Conservation (phyloP, 35 echinoderm and acorn worm species). For the Heliocidaris erythrogramma region DNA sequence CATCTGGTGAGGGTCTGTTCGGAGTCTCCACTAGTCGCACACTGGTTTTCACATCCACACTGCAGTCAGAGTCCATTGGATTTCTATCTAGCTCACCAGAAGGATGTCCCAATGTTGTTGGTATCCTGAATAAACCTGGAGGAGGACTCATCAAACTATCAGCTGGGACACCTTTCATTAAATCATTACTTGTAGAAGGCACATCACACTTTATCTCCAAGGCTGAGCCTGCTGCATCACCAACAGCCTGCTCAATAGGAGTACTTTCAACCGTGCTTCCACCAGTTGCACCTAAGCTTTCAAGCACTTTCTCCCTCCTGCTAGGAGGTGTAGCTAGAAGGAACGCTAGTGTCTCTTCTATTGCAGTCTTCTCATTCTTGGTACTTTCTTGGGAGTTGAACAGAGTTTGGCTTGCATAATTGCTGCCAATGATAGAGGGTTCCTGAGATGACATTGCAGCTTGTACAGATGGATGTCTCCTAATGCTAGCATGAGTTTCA, state of each 20-base stretch:
- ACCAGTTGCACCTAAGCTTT: not conserved
- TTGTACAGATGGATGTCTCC: not conserved
- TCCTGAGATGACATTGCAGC: not conserved
- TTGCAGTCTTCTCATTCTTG: not conserved
- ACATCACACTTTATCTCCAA: not conserved
- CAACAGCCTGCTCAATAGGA: not conserved
- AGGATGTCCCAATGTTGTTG: not conserved
- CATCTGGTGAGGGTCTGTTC: slow-evolving; percentile 23
- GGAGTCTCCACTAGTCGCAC: not conserved
- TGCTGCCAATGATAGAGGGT: not conserved
- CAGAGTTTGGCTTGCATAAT: not conserved
- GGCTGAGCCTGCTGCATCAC: not conserved
- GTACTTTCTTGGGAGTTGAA: not conserved
- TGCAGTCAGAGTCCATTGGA: not conserved
- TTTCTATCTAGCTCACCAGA: not conserved
- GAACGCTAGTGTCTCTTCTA: slow-evolving; percentile 54
- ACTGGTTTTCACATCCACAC: not conserved
- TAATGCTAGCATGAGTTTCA: not conserved
- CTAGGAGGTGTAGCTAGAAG: slow-evolving; percentile 54
- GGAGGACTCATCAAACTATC: not conserved
- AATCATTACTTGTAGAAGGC: not conserved
- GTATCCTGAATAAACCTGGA: not conserved
- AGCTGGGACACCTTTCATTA: not conserved
- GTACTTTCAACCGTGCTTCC: not conserved
- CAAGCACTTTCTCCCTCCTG: slow-evolving; percentile 24